Evolutionary conservation across 2,113 vertebrate species (phyloP), one percentile per base, ranked within the genome.

Genomic region (Strix uralensis): DNA sequence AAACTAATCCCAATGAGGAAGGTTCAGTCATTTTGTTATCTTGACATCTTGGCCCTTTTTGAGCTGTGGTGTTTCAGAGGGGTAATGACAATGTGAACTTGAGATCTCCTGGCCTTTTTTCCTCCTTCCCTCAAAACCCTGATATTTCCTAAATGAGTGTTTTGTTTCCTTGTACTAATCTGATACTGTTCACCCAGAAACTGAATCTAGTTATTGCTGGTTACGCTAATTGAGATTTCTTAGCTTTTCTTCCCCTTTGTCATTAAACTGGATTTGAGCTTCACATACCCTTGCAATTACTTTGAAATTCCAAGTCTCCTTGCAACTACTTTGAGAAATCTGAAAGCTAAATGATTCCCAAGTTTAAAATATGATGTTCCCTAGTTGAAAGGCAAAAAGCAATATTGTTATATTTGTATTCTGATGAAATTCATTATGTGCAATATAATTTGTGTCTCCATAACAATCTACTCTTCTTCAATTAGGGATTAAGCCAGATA

Each of bases 401-500:
- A 98, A 97, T 97, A 97, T 97, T 97, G 89, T 94, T 90, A 94
- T 94, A 96, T 96, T 97, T 98, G 95, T 97, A 94, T 95, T 97
- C 96, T 98, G 97, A 97, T 95, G 89, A 98, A 97, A 97, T 98
- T 96, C 94, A 97, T 98, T 98, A 97, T 93, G 80, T 95, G 81
- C 90, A 94, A 91, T 93, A 92, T 95, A 97, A 97, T 97, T 96
- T 97, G 67, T 97, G 92, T 95, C 94, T 97, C 86, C 46, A 83
- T 89, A 98, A 96, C 81, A 96, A 97, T 95, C 97, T 96, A 97
- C 94, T 97, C 87, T 94, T 69, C 97, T 94, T 94, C 79, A 98
- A 92, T 97, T 97, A 97, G 90, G 62, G 92, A 96, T 95, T 97
- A 97, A 96, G 38, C 71, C 75, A 97, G 93, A 94, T 97, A 38